Evolutionary conservation across 2,888 invertebrate genomes (phyloP), one percentile per base, ranked within the genome.

Genomic region (Cremastinae sp.): DNA sequence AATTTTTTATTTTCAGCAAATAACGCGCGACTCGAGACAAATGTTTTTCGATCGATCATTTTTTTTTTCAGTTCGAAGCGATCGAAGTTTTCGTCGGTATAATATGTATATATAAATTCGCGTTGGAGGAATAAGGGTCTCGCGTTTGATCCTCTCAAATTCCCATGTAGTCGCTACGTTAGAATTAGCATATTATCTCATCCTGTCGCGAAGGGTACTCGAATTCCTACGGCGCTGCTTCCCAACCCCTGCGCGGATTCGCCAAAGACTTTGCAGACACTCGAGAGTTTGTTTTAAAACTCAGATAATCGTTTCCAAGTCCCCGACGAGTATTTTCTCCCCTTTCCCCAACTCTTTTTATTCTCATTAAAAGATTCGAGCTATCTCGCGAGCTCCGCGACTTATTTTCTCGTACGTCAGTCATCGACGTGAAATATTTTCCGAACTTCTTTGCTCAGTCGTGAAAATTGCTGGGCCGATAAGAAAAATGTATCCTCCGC

Each of bases 231-330:
- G 47, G 53, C 53, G 54, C 53, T 54, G 43, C 65, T 14, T 28
- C 5, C n/a, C 43, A 66, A 54, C 58, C 72, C 64, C 59, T 79
- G 78, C 75, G 71, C 79, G 81, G 82, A 85, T 86, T 86, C 86
- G 83, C 85, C 79, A 79, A 86, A 84, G 87, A 88, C 88, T 87
- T 88, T 85, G 84, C 88, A 88, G 88, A 86, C 87, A 88, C 87
- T 88, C 85, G 86, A 87, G 86, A 88, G 88, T 88, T 87, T 86
- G 86, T 87, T 87, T 88, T 86, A 87, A 87, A 87, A 88, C 87
- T 88, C 86, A 84, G 87, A 88, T 88, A 87, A 88, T 88, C 88
- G 88, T 88, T 88, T 84, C 83, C 78, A 87, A 83, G 83, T 82
- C 83, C 80, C 51, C 20, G 68, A 75, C 71, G 54, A 61, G 54